phyloP scores from a whole-genome alignment of 2,797 vertebrate species.

The Eulemur mongoz region DNA sequence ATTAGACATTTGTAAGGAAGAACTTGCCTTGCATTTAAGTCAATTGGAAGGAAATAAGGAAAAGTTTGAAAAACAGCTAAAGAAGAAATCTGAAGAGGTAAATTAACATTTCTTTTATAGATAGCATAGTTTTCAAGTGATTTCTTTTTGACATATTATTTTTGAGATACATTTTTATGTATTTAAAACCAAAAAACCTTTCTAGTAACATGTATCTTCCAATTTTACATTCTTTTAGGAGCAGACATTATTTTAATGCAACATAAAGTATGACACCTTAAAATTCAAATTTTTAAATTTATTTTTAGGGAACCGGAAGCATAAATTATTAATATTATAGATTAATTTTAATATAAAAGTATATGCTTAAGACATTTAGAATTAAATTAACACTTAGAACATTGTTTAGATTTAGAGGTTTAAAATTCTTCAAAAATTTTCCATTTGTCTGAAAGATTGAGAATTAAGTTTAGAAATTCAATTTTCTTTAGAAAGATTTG shows the following conservation, averaged over 20 bases:
- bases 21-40: slow-evolving; percentile 88
- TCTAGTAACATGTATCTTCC: neutral
- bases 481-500: slow-evolving; percentile 22
- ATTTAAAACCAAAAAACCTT: neutral
- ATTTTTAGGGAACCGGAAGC: slow-evolving; percentile 24
- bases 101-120: slow-evolving; percentile 54
- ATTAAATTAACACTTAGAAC: slow-evolving; percentile 29
- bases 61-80: slow-evolving; percentile 88
- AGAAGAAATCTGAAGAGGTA: slow-evolving; percentile 91
- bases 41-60: slow-evolving; percentile 89
- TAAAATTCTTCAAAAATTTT: slow-evolving; percentile 30
- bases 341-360: slow-evolving; percentile 22
- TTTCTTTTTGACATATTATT: slow-evolving; percentile 15
- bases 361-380: neutral
- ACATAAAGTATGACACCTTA: slow-evolving; percentile 12
- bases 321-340: slow-evolving; percentile 27
- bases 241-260: neutral
- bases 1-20: slow-evolving; percentile 89
- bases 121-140: neutral
- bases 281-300: slow-evolving; percentile 13
- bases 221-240: slow-evolving; percentile 18
- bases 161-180: neutral
- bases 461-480: slow-evolving; percentile 11
- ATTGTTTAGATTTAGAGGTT: slow-evolving; percentile 40
- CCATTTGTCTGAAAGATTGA: neutral